A percentile compares a stretch with the other conserved stretches of the same genome.
Conservation (phyloP, 2,888 invertebrate species). For the Andrena flavipes region DNA sequence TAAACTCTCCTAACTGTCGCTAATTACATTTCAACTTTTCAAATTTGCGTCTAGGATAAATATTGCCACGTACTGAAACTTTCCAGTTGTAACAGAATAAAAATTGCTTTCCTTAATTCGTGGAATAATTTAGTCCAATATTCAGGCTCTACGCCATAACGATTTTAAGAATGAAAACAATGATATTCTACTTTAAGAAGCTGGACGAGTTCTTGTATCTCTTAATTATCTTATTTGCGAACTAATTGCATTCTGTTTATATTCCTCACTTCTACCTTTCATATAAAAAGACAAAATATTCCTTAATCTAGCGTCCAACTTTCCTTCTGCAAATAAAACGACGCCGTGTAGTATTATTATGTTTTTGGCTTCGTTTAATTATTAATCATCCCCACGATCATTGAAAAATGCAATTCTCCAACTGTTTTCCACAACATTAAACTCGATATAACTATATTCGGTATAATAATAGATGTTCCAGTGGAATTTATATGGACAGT, state of each 20-base stretch:
- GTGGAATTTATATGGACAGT: not conserved
- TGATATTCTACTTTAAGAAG: not conserved
- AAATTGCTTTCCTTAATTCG: constrained; percentile 2
- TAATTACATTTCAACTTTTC: constrained; percentile 40
- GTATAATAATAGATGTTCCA: not conserved
- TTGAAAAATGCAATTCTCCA: not conserved
- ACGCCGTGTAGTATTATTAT: not conserved
- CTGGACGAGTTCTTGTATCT: not conserved
- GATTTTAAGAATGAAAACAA: not conserved
- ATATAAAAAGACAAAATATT: too few species aligned
- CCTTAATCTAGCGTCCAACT: not conserved
- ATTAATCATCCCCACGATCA: not conserved
- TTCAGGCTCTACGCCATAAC: not conserved
- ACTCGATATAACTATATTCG: not conserved
- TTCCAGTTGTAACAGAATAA: not conserved
- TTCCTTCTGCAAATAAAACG: not conserved
- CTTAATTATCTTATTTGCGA: not conserved
- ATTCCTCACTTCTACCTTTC: not conserved
- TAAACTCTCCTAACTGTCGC: not conserved
- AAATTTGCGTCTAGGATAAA: constrained; percentile 18
- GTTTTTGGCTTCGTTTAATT: too few species aligned
- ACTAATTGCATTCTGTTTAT: not conserved
- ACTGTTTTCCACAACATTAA: not conserved
- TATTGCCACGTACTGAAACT: constrained; percentile 10
- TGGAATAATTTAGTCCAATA: not conserved